A percentile compares a stretch with the other conserved stretches of the same genome.
Conservation (phyloP, 2,113 vertebrate genomes). For the Riparia riparia region DNA sequence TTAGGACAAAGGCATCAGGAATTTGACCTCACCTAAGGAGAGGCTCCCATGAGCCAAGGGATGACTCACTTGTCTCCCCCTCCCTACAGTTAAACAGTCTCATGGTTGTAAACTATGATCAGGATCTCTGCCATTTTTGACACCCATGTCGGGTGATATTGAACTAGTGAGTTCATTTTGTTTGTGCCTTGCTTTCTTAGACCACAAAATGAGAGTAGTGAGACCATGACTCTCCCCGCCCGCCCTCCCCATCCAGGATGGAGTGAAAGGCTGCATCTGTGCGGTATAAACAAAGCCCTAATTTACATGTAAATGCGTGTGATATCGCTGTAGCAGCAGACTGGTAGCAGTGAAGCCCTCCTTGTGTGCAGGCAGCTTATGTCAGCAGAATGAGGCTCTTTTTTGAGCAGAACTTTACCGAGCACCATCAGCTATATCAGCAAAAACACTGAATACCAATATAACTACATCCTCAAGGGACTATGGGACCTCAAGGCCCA, state of each 20-base stretch:
- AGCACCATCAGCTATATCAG: conserved; percentile 35
- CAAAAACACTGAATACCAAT: conserved; percentile 34
- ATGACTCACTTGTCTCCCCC: neutral
- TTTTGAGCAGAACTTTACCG: conserved; percentile 58
- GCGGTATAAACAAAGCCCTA: conserved; percentile 19
- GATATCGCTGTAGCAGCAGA: conserved; percentile 60
- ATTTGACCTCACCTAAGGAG: neutral
- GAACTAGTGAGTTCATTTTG: neutral
- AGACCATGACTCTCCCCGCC: neutral
- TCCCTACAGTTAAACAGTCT: neutral
- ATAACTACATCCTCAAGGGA: neutral
- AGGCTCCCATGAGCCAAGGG: neutral
- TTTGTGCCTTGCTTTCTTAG: neutral
- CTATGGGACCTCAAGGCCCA: neutral
- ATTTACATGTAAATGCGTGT: conserved; percentile 63
- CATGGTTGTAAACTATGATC: neutral
- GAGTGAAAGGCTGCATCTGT: conserved; percentile 64
- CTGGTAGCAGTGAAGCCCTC: conserved; percentile 25
- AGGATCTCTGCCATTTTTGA: neutral
- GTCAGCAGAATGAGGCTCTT: conserved; percentile 56
- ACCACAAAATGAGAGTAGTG: neutral
- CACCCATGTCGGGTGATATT: neutral
- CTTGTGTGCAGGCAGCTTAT: conserved; percentile 47
- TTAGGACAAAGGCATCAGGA: neutral
- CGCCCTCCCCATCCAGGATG: neutral